A percentile compares a stretch with the other conserved stretches of the same genome.
These are phyloP conservation scores for Drosophila neocordata DNA, from an alignment of 1,140 invertebrate genomes.

Conservation along the genomic window DNA sequence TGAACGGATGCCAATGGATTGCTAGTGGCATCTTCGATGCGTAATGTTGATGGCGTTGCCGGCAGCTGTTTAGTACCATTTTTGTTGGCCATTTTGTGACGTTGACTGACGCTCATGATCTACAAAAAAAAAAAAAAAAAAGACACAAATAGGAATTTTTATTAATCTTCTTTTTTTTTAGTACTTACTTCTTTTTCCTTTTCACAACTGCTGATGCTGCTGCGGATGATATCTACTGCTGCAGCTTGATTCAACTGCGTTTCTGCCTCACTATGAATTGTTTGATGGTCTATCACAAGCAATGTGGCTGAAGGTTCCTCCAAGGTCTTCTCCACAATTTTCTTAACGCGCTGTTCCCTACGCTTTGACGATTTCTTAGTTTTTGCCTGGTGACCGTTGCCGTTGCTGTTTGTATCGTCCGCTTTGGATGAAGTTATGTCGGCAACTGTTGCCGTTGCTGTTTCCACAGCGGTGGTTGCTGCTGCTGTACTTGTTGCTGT, in stretches of 20 bases:
- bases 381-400: slow-evolving; percentile 36
- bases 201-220: slow-evolving; percentile 53
- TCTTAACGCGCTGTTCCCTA: slow-evolving; percentile 58
- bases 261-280: slow-evolving; percentile 26
- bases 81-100: slow-evolving; percentile 52
- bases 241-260: slow-evolving; percentile 38
- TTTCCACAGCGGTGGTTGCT: slow-evolving; percentile 30
- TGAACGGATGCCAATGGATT: slow-evolving; percentile 45
- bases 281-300: slow-evolving; percentile 53
- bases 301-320: slow-evolving; percentile 42
- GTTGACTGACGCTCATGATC: slow-evolving; percentile 61
- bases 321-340: slow-evolving; percentile 38
- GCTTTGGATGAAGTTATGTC: slow-evolving; percentile 47
- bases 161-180: neutral
- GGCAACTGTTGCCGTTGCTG: slow-evolving; percentile 51
- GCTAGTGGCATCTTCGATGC: slow-evolving; percentile 72
- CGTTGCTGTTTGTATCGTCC: slow-evolving; percentile 39
- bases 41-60: slow-evolving; percentile 37
- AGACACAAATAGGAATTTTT: neutral
- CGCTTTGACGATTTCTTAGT: slow-evolving; percentile 53
- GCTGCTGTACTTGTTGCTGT: slow-evolving; percentile 20
- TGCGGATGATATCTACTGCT: slow-evolving; percentile 20
- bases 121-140: neutral
- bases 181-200: slow-evolving; percentile 63
- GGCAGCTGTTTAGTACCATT: slow-evolving; percentile 26